Conservation (phyloP, 2,113 vertebrate genomes). For the Symphodus melops region DNA sequence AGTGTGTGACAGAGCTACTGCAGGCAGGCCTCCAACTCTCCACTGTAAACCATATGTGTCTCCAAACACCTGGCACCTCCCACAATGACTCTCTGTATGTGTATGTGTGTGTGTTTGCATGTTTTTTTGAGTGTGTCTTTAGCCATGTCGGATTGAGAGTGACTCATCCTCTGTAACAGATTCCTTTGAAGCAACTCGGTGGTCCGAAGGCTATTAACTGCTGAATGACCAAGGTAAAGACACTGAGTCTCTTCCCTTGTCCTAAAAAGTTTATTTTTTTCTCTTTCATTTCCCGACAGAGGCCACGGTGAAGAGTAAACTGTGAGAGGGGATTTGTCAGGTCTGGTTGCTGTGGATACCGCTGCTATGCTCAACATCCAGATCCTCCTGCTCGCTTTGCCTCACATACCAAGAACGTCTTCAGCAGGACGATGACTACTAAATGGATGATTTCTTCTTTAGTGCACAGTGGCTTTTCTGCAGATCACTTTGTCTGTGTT, state of each 20-base stretch:
- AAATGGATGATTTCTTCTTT: conserved; percentile 50
- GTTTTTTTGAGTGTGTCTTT: conserved; percentile 48
- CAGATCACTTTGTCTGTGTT: conserved; percentile 30
- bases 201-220: conserved; percentile 46
- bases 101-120: conserved; percentile 38
- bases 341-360: conserved; percentile 63
- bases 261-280: conserved; percentile 24
- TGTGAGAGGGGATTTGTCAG: conserved; percentile 62
- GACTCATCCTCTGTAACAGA: conserved; percentile 66
- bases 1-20: conserved; percentile 62
- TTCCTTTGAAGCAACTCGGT: conserved; percentile 48
- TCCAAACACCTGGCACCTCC: conserved; percentile 60
- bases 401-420: conserved; percentile 42
- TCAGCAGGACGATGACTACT: conserved; percentile 46
- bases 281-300: conserved; percentile 52
- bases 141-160: conserved; percentile 41
- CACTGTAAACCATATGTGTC: conserved; percentile 61
- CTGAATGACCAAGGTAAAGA: conserved; percentile 44
- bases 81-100: conserved; percentile 23
- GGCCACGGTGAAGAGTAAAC: conserved; percentile 70
- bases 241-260: conserved; percentile 20
- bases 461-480: conserved; percentile 8
- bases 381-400: conserved; percentile 30
- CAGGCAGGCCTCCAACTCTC: conserved; percentile 68
- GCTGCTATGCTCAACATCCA: conserved; percentile 23